Evolutionary conservation across 2,888 invertebrate species (phyloP).

Genomic region (Agrilus cyanescens): DNA sequence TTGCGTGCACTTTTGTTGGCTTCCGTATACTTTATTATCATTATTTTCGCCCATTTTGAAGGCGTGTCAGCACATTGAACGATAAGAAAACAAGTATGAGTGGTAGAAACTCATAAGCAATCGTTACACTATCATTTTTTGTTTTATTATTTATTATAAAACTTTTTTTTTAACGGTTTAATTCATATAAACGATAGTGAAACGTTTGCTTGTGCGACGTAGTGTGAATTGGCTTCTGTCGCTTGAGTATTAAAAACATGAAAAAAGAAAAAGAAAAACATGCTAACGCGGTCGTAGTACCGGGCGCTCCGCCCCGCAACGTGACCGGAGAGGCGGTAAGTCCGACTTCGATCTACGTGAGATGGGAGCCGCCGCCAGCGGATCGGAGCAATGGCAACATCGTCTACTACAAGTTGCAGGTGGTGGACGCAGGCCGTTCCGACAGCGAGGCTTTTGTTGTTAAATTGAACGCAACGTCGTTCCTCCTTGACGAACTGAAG

Average conservation of each 20-base stretch:
- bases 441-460: slow-evolving; percentile 75
- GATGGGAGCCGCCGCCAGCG: slow-evolving; percentile 86
- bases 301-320: slow-evolving; percentile 92
- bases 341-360: slow-evolving; percentile 78
- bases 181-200: too few species aligned
- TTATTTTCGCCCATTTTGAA: too few species aligned
- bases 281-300: slow-evolving; percentile 54
- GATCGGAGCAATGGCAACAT: slow-evolving; percentile 87
- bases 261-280: slow-evolving; percentile 8
- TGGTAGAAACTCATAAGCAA: too few species aligned
- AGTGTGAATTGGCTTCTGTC: slow-evolving; percentile 3
- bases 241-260: not conserved
- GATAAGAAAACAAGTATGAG: too few species aligned
- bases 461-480: slow-evolving; percentile 67
- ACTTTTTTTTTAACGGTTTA: too few species aligned
- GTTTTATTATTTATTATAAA: too few species aligned
- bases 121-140: too few species aligned
- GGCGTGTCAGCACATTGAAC: too few species aligned
- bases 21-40: too few species aligned
- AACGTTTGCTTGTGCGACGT: too few species aligned
- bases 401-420: slow-evolving; percentile 88
- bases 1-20: slow-evolving; percentile 13
- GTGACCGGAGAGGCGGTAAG: slow-evolving; percentile 80
- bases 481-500: slow-evolving; percentile 78
- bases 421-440: slow-evolving; percentile 72